Conservation (phyloP, 2,797 vertebrate genomes). For the Centropyge bicolor region DNA sequence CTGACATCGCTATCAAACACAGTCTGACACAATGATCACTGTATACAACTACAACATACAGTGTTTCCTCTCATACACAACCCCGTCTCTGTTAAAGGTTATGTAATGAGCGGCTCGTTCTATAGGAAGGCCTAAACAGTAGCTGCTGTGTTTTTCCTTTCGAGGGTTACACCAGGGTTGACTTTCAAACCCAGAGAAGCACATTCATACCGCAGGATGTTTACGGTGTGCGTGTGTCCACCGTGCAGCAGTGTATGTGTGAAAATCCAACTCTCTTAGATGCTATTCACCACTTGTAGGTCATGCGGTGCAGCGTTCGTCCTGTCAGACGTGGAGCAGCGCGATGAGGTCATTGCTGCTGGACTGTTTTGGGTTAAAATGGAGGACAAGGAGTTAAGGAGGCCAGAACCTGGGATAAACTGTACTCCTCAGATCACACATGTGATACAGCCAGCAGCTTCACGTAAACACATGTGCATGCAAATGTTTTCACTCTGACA, state of each 20-base stretch:
- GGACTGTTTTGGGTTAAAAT: background rate
- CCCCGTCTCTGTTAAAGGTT: conserved; percentile 35
- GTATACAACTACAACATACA: background rate
- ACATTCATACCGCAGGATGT: conserved; percentile 57
- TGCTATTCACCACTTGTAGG: conserved; percentile 9
- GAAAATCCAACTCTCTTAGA: conserved; percentile 22
- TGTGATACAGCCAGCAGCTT: background rate
- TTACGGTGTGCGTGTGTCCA: conserved; percentile 29
- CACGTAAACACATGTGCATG: background rate
- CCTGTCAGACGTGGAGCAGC: background rate
- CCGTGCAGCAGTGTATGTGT: conserved; percentile 27
- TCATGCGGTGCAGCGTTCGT: conserved; percentile 24
- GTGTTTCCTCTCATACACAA: conserved; percentile 29
- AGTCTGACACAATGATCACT: conserved; percentile 11
- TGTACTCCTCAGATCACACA: background rate
- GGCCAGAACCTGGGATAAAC: conserved; percentile 15
- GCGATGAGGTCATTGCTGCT: conserved; percentile 28
- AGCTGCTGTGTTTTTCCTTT: conserved; percentile 41
- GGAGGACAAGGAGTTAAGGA: conserved; percentile 11
- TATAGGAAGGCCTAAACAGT: conserved; percentile 35
- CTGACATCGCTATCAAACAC: background rate
- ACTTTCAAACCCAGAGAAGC: conserved; percentile 38
- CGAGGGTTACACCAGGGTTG: conserved; percentile 29
- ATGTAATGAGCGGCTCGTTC: conserved; percentile 27
- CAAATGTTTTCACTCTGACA: conserved; percentile 1